Evolutionary conservation across 37 sponge, comb jelly and placozoan species (phyloP).

Genomic region (Geodia barretti): DNA sequence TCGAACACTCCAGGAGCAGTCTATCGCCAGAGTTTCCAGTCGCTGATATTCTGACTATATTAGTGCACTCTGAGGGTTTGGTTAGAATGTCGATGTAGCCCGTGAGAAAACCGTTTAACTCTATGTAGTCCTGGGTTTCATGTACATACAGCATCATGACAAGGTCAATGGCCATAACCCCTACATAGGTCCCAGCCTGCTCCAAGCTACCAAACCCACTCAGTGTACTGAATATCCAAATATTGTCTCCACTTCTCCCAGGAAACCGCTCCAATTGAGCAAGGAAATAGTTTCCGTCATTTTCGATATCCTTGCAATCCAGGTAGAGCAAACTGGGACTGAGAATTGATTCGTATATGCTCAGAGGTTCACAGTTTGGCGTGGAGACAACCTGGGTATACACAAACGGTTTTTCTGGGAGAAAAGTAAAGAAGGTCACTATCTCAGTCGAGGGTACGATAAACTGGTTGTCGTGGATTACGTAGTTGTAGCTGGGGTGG

Average conservation of each 20-base stretch:
- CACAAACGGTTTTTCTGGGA: background rate
- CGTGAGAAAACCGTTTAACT: background rate
- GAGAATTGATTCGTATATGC: background rate
- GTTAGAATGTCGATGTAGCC: background rate
- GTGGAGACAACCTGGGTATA: background rate
- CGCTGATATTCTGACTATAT: background rate
- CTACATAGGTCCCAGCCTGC: background rate
- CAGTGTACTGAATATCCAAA: background rate
- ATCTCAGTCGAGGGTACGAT: background rate
- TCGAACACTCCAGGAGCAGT: background rate
- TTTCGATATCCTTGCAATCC: background rate
- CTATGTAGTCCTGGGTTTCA: background rate
- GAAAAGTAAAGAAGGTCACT: background rate
- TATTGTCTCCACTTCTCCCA: too few species aligned
- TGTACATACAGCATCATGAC: background rate
- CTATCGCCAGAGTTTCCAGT: background rate
- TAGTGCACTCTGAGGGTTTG: background rate
- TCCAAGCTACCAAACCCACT: background rate
- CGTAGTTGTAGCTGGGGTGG: background rate
- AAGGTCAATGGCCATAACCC: background rate
- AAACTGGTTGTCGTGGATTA: background rate
- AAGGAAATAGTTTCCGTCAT: background rate
- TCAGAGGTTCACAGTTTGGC: background rate
- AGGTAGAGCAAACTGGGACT: background rate
- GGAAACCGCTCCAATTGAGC: background rate